Base-by-base conservation (phyloP, 2,888 invertebrate genomes). In the Rotaria sp. region DNA sequence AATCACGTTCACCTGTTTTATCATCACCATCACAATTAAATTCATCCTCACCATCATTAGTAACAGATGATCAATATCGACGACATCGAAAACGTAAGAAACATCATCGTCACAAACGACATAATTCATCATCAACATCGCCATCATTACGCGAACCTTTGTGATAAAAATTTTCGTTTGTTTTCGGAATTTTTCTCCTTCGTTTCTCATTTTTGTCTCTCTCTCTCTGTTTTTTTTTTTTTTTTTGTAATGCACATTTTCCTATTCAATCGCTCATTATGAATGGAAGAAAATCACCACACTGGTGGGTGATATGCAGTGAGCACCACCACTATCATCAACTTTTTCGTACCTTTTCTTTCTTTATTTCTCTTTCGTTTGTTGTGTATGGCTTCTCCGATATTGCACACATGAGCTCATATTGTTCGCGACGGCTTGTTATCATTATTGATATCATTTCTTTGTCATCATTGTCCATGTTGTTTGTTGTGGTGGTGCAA, bases 401-500 rank as follows among this genome's bases (percentile, higher is more conserved):
- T 67, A 67, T 18, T 35, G 30, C 67, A 35, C 30, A 35, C 13
- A 30, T 67, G 67, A 35, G 67, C 35, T 67, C 67, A 67, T 67
- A 30, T 26, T 30, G 18, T 35, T 67, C 30, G 67, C 35, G 35
- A 67, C 67, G 35, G 24, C 35, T 35, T 67, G 67, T 35, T 35
- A 67, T 35, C 67, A 67, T 67, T 13, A 4, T 67, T 67, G 15
- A 67, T 35, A 30, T 35, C 35, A n/a, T 10, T 35, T 11, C 11
- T 67, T n/a, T 67, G 35, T 67, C 67, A 67, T 67, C 21, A 67
- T 67, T 67, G 67, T 67, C 67, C 67, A 67, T 67, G 67, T 67
- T 67, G 67, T 67, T 67, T 67, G 67, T 67, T 67, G 67, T 67
- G 67, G 67, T 67, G 67, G 67, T 67, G 67, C 67, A 67, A 67